Percentiles rank a stretch among this genome's conserved stretches.
Evolutionary conservation across 2,888 invertebrate species (phyloP).

Genomic region (Diarsia mendica): DNA sequence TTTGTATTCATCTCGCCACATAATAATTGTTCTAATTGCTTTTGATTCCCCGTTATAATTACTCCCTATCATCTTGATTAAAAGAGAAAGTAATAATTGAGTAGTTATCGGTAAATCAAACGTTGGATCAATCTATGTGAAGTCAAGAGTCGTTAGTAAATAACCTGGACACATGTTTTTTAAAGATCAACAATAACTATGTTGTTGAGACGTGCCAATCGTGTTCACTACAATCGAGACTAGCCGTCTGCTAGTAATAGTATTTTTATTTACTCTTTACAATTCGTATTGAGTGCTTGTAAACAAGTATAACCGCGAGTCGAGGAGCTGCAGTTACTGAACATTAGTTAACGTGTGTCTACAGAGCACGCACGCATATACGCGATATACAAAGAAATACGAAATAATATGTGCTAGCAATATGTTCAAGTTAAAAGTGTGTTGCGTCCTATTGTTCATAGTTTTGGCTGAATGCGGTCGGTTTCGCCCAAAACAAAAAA

Average conservation of each 20-base stretch:
- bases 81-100: conserved; percentile 64
- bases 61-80: conserved; percentile 54
- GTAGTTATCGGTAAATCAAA: conserved; percentile 43
- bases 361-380: conserved; percentile 57
- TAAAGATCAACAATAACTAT: neutral
- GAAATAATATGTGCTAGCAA: conserved; percentile 64
- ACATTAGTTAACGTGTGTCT: conserved; percentile 61
- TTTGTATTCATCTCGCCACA: conserved; percentile 42
- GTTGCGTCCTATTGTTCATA: conserved; percentile 63
- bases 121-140: conserved; percentile 28
- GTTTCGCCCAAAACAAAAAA: conserved; percentile 71
- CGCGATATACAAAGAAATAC: conserved; percentile 51
- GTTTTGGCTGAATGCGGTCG: conserved; percentile 64
- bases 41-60: conserved; percentile 62
- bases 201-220: neutral
- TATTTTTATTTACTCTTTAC: conserved; percentile 16
- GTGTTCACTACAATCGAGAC: neutral
- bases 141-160: conserved; percentile 11
- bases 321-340: conserved; percentile 36
- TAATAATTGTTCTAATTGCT: conserved; percentile 59
- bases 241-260: neutral
- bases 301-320: conserved; percentile 53
- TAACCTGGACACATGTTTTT: neutral
- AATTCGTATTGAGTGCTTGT: conserved; percentile 48
- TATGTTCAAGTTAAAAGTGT: conserved; percentile 69